Evolutionary conservation across 2,888 invertebrate genomes (phyloP).

Genomic region (Ochropacha duplaris): DNA sequence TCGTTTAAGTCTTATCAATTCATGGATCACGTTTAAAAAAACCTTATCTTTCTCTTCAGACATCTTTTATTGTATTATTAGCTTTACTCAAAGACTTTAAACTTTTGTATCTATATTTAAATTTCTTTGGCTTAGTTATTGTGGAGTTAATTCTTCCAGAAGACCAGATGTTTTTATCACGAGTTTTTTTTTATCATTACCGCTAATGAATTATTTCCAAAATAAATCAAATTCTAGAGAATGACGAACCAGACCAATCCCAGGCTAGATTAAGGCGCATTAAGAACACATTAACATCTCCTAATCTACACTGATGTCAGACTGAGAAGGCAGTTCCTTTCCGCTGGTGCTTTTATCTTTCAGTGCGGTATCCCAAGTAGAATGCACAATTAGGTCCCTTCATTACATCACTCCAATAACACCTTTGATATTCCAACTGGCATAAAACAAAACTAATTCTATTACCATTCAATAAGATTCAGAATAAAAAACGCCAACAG

Average conservation of each 20-base stretch:
- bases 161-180: too few relatives aligned
- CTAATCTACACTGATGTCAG: constrained; percentile 34
- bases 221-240: neutral
- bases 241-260: neutral
- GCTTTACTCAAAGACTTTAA: too few relatives aligned
- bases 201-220: neutral
- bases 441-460: constrained; percentile 27
- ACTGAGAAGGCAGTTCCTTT: constrained; percentile 46
- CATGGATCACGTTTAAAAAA: too few relatives aligned
- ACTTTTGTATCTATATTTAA: too few relatives aligned
- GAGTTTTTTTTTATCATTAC: neutral
- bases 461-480: constrained; percentile 14
- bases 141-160: too few relatives aligned
- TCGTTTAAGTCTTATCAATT: too few relatives aligned
- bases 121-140: too few relatives aligned
- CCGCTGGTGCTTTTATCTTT: constrained; percentile 65
- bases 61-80: too few relatives aligned
- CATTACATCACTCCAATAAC: constrained; percentile 81
- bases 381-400: constrained; percentile 80
- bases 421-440: constrained; percentile 58
- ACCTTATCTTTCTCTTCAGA: too few relatives aligned
- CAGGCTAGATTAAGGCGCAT: neutral
- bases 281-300: neutral
- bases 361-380: constrained; percentile 61
- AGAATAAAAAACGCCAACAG: constrained; percentile 14